Evolutionary conservation across 2,888 invertebrate genomes (phyloP).

Genomic region (Bombylius discolor): DNA sequence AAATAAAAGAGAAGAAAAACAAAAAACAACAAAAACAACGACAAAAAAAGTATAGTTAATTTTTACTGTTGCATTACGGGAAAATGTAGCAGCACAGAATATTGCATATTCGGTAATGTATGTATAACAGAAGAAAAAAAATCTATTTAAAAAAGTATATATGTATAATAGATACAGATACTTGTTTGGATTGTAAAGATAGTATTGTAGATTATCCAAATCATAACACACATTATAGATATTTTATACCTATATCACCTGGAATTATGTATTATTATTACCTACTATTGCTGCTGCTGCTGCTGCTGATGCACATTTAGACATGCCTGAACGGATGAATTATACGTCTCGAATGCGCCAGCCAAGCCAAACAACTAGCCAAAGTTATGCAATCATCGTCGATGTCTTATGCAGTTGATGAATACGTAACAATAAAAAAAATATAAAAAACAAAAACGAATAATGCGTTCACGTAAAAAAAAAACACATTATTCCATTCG

Average conservation of each 20-base stretch:
- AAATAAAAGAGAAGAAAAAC: too few species aligned
- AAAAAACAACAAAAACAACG: neutral
- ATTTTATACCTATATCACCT: too few species aligned
- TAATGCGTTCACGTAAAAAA: conserved; percentile 7
- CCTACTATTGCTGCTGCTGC: too few species aligned
- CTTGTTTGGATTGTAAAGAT: too few species aligned
- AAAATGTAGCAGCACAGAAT: neutral
- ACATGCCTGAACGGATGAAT: too few species aligned
- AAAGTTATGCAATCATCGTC: conserved; percentile 2
- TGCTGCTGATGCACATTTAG: too few species aligned
- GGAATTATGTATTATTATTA: too few species aligned
- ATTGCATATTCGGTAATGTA: conserved; percentile 4
- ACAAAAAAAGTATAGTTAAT: neutral
- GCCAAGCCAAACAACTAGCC: neutral
- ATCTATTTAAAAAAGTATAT: too few species aligned
- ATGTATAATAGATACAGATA: too few species aligned
- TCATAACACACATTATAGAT: too few species aligned
- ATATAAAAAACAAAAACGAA: neutral
- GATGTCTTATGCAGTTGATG: conserved; percentile 4
- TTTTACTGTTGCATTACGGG: conserved; percentile 8
- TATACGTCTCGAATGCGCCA: neutral
- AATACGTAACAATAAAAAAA: conserved; percentile 2
- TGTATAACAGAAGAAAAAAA: neutral
- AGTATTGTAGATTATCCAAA: too few species aligned
- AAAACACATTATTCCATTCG: too few species aligned